Evolutionary conservation across 2,113 vertebrate genomes (phyloP), one percentile per base, ranked within the genome.

Genomic region (Zosterops japonicus): DNA sequence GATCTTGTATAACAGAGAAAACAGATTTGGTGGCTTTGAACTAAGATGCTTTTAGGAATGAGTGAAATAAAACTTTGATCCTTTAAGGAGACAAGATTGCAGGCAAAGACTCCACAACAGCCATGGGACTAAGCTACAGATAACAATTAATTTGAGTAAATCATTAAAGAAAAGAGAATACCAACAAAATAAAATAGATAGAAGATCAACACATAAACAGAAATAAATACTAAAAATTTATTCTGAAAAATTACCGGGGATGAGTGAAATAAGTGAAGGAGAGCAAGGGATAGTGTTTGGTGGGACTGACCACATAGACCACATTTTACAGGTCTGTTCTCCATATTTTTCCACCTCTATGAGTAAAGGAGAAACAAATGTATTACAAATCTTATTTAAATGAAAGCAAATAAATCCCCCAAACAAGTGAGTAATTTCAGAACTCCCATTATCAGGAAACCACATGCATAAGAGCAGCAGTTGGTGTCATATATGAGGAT

Each of bases 41-140:
- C 49, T 90, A 83, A 92, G 74, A 72, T 89, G 77, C 46, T 77
- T 94, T 89, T 39, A 57, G 64, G 60, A 93, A 60, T 56, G 67
- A 93, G 24, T 76, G 44, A 85, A 85, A 88, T 71, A 79, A 88
- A 92, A n/a, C 65, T 78, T 67, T 39, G 20, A 70, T 94, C 82
- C 44, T 82, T 81, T 68, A 85, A 85, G 69, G 53, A 94, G 65
- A 63, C 20, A 44, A 93, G 75, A 59, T 46, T 93, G 39, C 47
- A 78, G 64, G 50, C 83, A 55, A 69, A 44, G 18, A 21, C 29
- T 29, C 46, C 36, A 80, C 52, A 87, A 9, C 39, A 63, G 42
- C 59, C 57, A 35, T 6, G 21, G 22, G 35, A 56, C 47, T 78
- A 50, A 93, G 39, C 52, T 82, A n/a, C 23, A 64, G 14, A 25